A percentile compares a stretch with the other conserved stretches of the same genome.
phyloP scores from a whole-genome alignment of 2,113 vertebrate species.

The Micronycteris hirsuta region DNA sequence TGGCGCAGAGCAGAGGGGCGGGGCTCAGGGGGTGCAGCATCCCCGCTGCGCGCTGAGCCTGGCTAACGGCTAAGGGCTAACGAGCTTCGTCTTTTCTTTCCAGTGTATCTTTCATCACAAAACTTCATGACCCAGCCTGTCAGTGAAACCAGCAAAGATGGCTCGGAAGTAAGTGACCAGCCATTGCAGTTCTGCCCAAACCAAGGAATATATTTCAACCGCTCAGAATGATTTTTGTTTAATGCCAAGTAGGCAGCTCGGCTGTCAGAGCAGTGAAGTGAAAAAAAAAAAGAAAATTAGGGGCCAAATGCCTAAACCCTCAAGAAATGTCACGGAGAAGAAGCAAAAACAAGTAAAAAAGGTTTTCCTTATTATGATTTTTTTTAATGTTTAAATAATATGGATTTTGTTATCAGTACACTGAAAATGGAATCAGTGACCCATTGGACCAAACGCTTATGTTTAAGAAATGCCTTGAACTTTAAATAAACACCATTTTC shows the following conservation, averaged over 20 bases:
- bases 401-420: constrained; percentile 56
- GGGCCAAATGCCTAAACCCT: constrained; percentile 48
- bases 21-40: accelerated
- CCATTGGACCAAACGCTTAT: background rate
- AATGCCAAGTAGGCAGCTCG: constrained; percentile 35
- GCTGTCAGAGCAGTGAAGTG: constrained; percentile 58
- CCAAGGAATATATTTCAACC: constrained; percentile 6
- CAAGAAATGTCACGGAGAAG: constrained; percentile 64
- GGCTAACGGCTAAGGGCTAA: background rate
- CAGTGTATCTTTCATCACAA: constrained; percentile 1
- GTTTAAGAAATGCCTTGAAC: constrained; percentile 63
- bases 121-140: background rate
- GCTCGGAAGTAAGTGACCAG: background rate
- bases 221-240: background rate
- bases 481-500: constrained; percentile 48
- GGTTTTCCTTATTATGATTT: constrained; percentile 30
- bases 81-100: constrained; percentile 2
- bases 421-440: constrained; percentile 63
- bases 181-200: background rate
- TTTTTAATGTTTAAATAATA: constrained; percentile 43
- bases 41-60: background rate
- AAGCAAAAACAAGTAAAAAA: constrained; percentile 54
- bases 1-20: background rate
- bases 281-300: constrained; percentile 70
- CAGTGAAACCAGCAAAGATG: background rate